Base-by-base conservation (phyloP, 53 echinoderm and acorn worm genomes). In the Antedon mediterranea region DNA sequence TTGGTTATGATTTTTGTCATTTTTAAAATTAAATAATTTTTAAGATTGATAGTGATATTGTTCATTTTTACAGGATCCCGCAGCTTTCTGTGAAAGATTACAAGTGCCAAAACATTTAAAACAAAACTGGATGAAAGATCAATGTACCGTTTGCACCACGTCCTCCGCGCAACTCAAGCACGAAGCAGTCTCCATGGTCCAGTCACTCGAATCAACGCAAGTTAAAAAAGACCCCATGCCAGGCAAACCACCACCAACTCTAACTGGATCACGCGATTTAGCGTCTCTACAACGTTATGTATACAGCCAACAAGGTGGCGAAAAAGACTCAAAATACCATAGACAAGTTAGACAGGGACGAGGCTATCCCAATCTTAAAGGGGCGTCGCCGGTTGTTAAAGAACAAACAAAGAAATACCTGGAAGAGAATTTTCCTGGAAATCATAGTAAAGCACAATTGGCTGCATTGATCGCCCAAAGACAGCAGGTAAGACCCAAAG, bases 131-230 rank as follows among this genome's bases (percentile, higher is more conserved):
- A 85, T 70, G 31, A 88, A 89, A 72, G 85, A 89, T 77, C 86
- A 85, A 79, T 94, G 94, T 77, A 87, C 90, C 43, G 91, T 94
- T 15, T 94, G 94, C 73, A 83, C 91, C 44, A 94, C 90, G 31
- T 89, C 89, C 82, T 80, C 87, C 30, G 83, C 82, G 32, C 90
- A 94, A 73, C 89, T 94, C 43, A 94, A 94, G 73, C 91, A 91
- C 32, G 94, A 94, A 70, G 94, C 94, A 0, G 89, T 94, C 8
- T 89, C 85, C 70, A 94, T 94, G 94, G 94, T 94, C 27, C 94
- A 94, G 72, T 94, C 94, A 0, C 82, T 94, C 28, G 94, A 94
- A 77, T 85, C 89, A 43, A 86, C 91, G 6, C 93, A 93, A 43
- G 33, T 74, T 84, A 72, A 81, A 41, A 84, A 82, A 29, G 89